A percentile compares a stretch with the other conserved stretches of the same genome.
Conservation (phyloP, 2,888 invertebrate species). For the Tenthredo mesomela region DNA sequence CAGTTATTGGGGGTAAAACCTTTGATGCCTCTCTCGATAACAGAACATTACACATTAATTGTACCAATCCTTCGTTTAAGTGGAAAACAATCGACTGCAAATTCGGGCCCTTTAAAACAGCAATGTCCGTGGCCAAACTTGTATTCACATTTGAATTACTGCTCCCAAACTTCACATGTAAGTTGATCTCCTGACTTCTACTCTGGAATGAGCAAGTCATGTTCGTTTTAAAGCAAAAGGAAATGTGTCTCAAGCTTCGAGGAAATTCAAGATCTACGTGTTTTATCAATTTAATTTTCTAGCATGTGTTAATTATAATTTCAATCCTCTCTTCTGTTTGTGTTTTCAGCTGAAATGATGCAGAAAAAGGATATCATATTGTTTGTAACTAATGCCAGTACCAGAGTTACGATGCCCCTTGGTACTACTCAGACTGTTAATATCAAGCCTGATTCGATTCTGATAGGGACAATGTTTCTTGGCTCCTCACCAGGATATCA, state of each 20-base stretch:
- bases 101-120: slow-evolving; percentile 71
- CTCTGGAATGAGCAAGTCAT: background rate
- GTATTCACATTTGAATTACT: slow-evolving; percentile 72
- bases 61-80: slow-evolving; percentile 67
- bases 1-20: slow-evolving; percentile 46
- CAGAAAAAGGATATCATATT: slow-evolving; percentile 73
- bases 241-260: background rate
- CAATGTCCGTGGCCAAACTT: slow-evolving; percentile 71
- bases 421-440: slow-evolving; percentile 66
- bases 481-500: slow-evolving; percentile 68
- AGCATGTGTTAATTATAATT: background rate
- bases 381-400: slow-evolving; percentile 71
- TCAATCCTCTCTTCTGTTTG: slow-evolving; percentile 36
- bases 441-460: slow-evolving; percentile 65
- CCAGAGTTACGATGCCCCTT: slow-evolving; percentile 67
- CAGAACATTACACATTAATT: slow-evolving; percentile 74
- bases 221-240: background rate
- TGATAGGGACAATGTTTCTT: slow-evolving; percentile 74
- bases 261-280: background rate
- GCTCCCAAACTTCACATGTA: slow-evolving; percentile 70
- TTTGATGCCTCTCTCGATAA: slow-evolving; percentile 56
- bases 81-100: slow-evolving; percentile 74
- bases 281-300: slow-evolving; percentile 16
- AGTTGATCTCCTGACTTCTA: slow-evolving; percentile 54
- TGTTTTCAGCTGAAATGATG: slow-evolving; percentile 64